Conservation (phyloP, 1,140 invertebrate species). For the Drosophila virilis region DNA sequence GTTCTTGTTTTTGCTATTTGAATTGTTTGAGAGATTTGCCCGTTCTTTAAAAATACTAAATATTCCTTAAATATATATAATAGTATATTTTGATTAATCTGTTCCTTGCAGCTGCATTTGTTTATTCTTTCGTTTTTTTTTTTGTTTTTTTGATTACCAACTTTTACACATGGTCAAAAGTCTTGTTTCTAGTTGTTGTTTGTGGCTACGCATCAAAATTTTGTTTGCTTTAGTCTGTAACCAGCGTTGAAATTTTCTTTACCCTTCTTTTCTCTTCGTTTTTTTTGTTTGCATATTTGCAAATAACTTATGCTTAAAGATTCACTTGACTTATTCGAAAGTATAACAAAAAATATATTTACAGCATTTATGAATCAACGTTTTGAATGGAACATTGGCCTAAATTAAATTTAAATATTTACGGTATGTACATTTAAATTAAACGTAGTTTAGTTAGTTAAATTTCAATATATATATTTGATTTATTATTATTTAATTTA, state of each 20-base stretch:
- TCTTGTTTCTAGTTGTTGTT: slow-evolving; percentile 5
- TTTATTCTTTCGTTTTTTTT: slow-evolving; percentile 27
- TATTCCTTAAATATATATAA: slow-evolving; percentile 53
- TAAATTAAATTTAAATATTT: slow-evolving; percentile 14
- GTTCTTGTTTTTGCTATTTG: neutral
- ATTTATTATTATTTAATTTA: slow-evolving; percentile 17
- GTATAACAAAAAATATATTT: slow-evolving; percentile 72
- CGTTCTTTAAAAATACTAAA: slow-evolving; percentile 64
- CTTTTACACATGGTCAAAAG: slow-evolving; percentile 32
- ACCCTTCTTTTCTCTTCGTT: neutral
- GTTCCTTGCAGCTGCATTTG: slow-evolving; percentile 42
- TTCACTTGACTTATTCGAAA: slow-evolving; percentile 43
- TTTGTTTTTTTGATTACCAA: slow-evolving; percentile 62
- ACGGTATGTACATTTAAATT: slow-evolving; percentile 11
- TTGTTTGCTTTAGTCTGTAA: slow-evolving; percentile 9
- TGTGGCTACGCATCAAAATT: neutral
- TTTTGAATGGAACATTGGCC: slow-evolving; percentile 32
- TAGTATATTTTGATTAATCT: slow-evolving; percentile 79
- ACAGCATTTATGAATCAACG: slow-evolving; percentile 50
- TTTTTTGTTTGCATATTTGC: slow-evolving; percentile 50
- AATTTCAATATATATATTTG: slow-evolving; percentile 1
- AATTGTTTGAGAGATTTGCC: slow-evolving; percentile 43
- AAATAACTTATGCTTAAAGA: slow-evolving; percentile 54
- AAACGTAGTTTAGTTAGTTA: slow-evolving; percentile 22
- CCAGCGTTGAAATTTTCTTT: slow-evolving; percentile 7